Conservation (phyloP, 53 echinoderm and acorn worm species). For the Echinarachnius parma region DNA sequence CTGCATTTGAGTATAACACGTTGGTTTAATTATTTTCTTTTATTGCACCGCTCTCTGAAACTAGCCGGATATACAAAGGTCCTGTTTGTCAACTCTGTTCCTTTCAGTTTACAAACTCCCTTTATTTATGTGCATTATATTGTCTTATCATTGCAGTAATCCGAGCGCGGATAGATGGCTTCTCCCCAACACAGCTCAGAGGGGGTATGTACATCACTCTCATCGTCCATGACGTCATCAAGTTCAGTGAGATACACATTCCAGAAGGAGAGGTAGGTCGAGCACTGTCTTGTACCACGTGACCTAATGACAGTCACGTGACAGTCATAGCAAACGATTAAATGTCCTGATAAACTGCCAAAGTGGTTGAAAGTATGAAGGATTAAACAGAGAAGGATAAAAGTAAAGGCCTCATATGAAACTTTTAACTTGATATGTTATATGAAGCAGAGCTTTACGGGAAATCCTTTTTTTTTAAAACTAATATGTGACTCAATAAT, state of each 20-base stretch:
- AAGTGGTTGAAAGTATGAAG: too few relatives aligned
- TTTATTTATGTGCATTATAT: not conserved
- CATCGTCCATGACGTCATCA: constrained; percentile 66
- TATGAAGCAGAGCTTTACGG: too few relatives aligned
- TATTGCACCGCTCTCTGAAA: too few relatives aligned
- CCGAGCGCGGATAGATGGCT: constrained; percentile 65
- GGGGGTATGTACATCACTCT: constrained; percentile 68
- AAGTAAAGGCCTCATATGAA: too few relatives aligned
- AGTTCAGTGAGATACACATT: constrained; percentile 76
- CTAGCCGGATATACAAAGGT: too few relatives aligned
- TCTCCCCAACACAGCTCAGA: constrained; percentile 36
- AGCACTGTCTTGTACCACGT: not conserved
- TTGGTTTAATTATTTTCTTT: too few relatives aligned
- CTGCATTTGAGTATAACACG: too few relatives aligned
- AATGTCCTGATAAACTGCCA: not conserved
- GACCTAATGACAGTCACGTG: not conserved
- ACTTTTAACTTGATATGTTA: too few relatives aligned
- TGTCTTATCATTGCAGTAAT: constrained; percentile 50
- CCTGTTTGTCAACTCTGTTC: not conserved
- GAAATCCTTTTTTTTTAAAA: too few relatives aligned
- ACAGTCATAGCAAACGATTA: not conserved
- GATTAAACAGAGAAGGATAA: too few relatives aligned
- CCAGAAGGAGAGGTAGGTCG: constrained; percentile 77
- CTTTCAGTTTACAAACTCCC: not conserved
- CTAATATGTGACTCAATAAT: too few relatives aligned